A percentile compares a stretch with the other conserved stretches of the same genome.
Evolutionary conservation across 1,140 invertebrate species (phyloP).

Genomic region (Lithobius niger): DNA sequence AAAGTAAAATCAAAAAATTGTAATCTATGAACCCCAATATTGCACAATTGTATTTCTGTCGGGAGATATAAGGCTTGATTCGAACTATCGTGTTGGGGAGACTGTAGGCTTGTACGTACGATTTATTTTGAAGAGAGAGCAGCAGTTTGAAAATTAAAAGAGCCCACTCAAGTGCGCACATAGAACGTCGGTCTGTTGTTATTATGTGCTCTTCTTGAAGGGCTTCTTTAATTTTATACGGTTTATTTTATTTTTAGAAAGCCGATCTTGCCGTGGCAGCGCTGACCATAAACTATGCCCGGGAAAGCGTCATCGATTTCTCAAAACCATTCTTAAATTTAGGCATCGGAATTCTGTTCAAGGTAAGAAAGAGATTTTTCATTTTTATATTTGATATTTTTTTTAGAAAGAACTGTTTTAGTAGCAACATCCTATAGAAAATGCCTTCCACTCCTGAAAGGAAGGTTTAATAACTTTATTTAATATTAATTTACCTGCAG

Average conservation of each 20-base stretch:
- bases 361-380: slow-evolving; percentile 42
- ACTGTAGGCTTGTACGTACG: no score
- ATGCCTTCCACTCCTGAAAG: background rate
- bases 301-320: slow-evolving; percentile 90
- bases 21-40: no score
- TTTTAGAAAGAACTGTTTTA: slow-evolving; percentile 8
- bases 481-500: no score
- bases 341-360: slow-evolving; percentile 74
- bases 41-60: no score
- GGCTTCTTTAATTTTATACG: slow-evolving; percentile 3
- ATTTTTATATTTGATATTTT: slow-evolving; percentile 8
- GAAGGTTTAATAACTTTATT: background rate
- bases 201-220: background rate
- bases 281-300: slow-evolving; percentile 85
- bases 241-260: slow-evolving; percentile 43
- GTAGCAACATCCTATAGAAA: background rate
- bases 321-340: slow-evolving; percentile 87
- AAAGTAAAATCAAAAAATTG: no score
- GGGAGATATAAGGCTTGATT: no score
- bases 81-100: no score
- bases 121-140: no score
- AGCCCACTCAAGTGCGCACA: no score
- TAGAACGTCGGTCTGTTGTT: no score
- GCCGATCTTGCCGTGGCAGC: slow-evolving; percentile 82
- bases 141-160: no score